A percentile compares a stretch with the other conserved stretches of the same genome.
Conservation (phyloP, 2,888 invertebrate species). For the Drosophila buzzatii region DNA sequence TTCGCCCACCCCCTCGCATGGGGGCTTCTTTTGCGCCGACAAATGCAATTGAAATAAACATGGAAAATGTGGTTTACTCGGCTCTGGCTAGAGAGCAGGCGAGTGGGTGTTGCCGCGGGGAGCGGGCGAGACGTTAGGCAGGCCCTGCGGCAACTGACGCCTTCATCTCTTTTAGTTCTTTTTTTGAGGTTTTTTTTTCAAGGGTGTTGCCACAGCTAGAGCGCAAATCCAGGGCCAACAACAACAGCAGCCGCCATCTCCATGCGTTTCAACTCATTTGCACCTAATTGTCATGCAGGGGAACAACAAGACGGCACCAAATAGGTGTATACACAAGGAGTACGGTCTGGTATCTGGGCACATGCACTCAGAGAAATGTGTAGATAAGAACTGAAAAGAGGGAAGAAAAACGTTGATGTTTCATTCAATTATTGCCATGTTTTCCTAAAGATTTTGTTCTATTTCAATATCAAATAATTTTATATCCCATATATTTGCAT, state of each 20-base stretch:
- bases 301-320: constrained; percentile 4
- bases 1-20: background rate
- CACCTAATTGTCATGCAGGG: constrained; percentile 79
- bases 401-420: background rate
- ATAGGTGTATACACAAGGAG: constrained; percentile 12
- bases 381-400: no score
- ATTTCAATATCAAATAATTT: background rate
- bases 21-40: constrained; percentile 35
- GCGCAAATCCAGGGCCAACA: constrained; percentile 11
- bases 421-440: background rate
- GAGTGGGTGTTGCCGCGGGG: background rate
- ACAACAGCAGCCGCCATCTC: constrained; percentile 18
- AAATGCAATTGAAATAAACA: constrained; percentile 80
- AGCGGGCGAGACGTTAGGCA: constrained; percentile 8
- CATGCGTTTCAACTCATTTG: constrained; percentile 76
- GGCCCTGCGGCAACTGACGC: constrained; percentile 39
- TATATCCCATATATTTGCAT: background rate
- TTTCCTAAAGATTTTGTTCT: background rate
- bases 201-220: constrained; percentile 42
- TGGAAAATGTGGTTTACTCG: constrained; percentile 48
- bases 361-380: constrained; percentile 5
- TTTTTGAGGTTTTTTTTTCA: constrained; percentile 31
- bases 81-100: constrained; percentile 6
- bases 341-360: constrained; percentile 9
- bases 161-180: constrained; percentile 30